Evolutionary conservation across 2,888 invertebrate genomes (phyloP).

Genomic region (Nemotelus pantherinus): DNA sequence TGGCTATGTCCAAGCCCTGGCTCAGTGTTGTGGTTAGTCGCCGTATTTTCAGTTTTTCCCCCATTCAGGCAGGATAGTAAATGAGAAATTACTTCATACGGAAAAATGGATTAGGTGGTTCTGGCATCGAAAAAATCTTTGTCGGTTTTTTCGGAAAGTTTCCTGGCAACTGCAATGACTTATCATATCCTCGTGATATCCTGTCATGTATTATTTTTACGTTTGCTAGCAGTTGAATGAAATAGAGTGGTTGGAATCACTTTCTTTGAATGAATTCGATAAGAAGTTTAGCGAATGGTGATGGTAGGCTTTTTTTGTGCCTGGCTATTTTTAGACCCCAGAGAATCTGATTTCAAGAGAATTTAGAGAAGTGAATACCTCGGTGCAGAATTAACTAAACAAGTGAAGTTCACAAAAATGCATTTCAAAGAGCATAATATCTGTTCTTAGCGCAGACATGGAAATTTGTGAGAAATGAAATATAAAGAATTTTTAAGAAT

Average conservation of each 20-base stretch:
- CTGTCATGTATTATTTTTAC: neutral
- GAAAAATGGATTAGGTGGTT: constrained; percentile 32
- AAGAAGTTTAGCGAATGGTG: neutral
- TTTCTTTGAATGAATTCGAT: neutral
- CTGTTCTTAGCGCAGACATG: too few species aligned
- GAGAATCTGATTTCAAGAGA: too few species aligned
- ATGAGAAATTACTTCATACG: constrained; percentile 24
- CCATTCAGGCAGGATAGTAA: neutral
- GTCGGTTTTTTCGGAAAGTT: neutral
- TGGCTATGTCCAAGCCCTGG: neutral
- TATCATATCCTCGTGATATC: constrained; percentile 10
- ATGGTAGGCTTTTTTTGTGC: neutral
- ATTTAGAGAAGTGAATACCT: too few species aligned
- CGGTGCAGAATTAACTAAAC: neutral
- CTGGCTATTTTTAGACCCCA: neutral
- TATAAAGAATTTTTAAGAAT: too few species aligned
- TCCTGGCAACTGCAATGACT: neutral
- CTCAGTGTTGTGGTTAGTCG: too few species aligned
- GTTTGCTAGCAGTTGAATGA: neutral
- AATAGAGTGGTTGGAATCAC: neutral
- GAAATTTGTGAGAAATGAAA: too few species aligned
- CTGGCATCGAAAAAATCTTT: neutral
- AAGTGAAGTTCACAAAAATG: too few species aligned
- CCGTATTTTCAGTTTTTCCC: too few species aligned
- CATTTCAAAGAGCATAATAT: too few species aligned